Base-by-base conservation (phyloP, 2,113 vertebrate genomes). In the Rhinoptilus africanus region DNA sequence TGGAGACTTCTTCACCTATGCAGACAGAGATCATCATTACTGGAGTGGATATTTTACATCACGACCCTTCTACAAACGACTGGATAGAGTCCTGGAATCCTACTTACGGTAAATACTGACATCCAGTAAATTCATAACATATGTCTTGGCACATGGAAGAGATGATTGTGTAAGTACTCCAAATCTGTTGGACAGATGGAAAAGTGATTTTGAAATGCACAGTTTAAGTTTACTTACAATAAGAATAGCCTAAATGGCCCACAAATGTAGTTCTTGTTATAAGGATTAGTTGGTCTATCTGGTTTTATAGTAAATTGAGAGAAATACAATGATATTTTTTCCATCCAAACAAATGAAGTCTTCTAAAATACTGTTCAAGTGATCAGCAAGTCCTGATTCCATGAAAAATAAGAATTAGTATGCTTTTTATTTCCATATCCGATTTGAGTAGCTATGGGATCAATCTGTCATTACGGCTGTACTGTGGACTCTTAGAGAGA, bases 41-140 rank as follows among this genome's bases (percentile, higher is more conserved):
- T 99, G 99, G 99, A 99, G 99, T 68, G 99, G 99, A 14, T 99
- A 99, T 96, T 99, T 99, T 92, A 99, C 99, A 51, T 99, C 99
- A 4, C 98, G 99, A 47, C 99, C 99, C 3, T 99, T 99, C 89
- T 99, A 99, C 94, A 99, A 99, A 69, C 97, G 98, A 4, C 96
- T 99, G 48, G 99, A 99, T 95, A 97, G 99, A 64, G 94, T 98
- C 43, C 88, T 99, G 97, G 99, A 99, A 92, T 98, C 99, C 9
- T 98, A 98, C 43, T 97, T 99, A 77, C 98, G 99, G 99, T 99
- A 97, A 80, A 21, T 86, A 27, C 48, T 63, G 18, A 24, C 23
- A 45, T 60, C 34, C 32, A 37, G 34, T 82, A 72, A 27, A 62
- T 69, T 72, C 4, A 16, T 77, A 39, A 30, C 0, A 1, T 39